Evolutionary conservation across 2,888 invertebrate species (phyloP), one percentile per base, ranked within the genome.

Genomic region (Metacarcinus magister): DNA sequence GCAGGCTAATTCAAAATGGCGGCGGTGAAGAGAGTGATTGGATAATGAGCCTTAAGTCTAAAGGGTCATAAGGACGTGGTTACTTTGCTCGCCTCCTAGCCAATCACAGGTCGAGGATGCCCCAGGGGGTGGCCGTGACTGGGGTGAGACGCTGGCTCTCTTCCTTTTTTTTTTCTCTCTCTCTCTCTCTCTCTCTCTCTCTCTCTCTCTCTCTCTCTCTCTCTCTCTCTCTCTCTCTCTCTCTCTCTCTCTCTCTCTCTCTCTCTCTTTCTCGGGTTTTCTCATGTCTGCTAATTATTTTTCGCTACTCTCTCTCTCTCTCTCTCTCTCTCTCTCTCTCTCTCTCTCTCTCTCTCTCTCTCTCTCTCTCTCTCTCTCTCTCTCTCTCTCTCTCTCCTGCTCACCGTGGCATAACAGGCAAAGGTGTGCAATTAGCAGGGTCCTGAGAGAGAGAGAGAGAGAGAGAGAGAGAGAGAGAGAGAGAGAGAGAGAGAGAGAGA

Each of bases 141-240:
- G 7, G 82, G 32, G 82, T n/a, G 32, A 28, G 2, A 28, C 28
- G 16, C 2, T 54, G n/a, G 16, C 8, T 5, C 5, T n/a, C n/a
- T n/a, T n/a, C n/a, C n/a, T n/a, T 67, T 67, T 67, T 67, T 67
- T 39, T 28, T 4, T 54, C 5, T 92, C 46, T 92, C 48, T 92
- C 54, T 92, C 92, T 54, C 92, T 92, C 92, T 46, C 46, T 92
- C 92, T 46, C 92, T 92, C 92, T 54, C 32, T 92, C 54, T 46
- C 54, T 92, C 54, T 46, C 54, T 46, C 92, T 92, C 32, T 92
- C 92, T 92, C 54, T 92, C 54, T 92, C 92, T 92, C 48, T 92
- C 92, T 92, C 92, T 92, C 46, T 92, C 92, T 92, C 46, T 92
- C 92, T 92, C 46, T 92, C 92, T 92, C 46, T 92, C 92, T 92